phyloP scores from a whole-genome alignment of 2,888 invertebrate species.

The Dryobota labecula region DNA sequence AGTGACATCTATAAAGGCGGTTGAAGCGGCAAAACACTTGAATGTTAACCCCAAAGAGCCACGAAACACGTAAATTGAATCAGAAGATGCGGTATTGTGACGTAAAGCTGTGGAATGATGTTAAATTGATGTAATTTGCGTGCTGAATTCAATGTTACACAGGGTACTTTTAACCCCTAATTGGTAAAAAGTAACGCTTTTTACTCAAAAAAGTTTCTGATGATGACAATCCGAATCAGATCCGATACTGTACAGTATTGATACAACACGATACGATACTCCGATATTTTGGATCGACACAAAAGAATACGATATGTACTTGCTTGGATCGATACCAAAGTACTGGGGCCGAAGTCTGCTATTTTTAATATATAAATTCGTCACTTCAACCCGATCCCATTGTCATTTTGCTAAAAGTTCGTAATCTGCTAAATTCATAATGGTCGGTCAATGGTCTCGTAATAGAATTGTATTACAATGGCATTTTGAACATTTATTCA shows the following conservation, averaged over 20 bases:
- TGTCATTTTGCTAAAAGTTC: no score
- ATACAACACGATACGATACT: not conserved
- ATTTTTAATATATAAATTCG: no score
- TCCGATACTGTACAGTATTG: not conserved
- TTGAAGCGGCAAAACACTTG: slow-evolving; percentile 83
- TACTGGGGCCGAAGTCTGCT: no score
- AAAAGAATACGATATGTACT: not conserved
- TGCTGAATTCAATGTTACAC: not conserved
- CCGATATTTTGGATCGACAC: not conserved
- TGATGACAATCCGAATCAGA: not conserved
- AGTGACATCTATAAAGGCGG: slow-evolving; percentile 85
- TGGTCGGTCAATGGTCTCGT: no score
- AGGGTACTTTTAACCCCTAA: not conserved
- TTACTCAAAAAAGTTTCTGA: not conserved
- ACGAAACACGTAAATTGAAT: slow-evolving; percentile 72
- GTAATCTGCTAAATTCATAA: no score
- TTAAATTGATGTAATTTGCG: slow-evolving; percentile 19
- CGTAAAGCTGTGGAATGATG: slow-evolving; percentile 8
- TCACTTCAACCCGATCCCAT: no score
- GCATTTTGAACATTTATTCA: no score
- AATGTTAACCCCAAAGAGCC: slow-evolving; percentile 74
- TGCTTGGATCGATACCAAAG: not conserved
- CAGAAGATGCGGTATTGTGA: slow-evolving; percentile 60
- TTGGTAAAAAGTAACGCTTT: not conserved
- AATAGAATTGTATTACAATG: no score